Base-by-base conservation (phyloP, 2,888 invertebrate species). In the Agrilus cyanescens region DNA sequence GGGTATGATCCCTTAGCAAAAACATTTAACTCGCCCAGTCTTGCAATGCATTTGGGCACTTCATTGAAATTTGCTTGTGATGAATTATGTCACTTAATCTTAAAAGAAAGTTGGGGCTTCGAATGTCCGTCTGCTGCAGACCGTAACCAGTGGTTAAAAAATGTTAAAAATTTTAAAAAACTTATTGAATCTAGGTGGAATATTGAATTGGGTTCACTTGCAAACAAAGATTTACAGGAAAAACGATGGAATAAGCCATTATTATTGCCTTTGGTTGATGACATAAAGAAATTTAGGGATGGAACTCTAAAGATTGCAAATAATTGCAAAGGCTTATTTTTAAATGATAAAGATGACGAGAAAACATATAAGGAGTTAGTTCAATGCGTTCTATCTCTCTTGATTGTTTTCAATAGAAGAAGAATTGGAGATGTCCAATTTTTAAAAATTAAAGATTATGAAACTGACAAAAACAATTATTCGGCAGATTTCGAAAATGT, bases 221-320 rank as follows among this genome's bases (percentile, higher is more conserved):
- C 53, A 30, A 51, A 55, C 36, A 55, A 53, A 39, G 51, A 52
- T 25, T 25, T 53, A 18, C 47, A 50, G 30, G 52, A 54, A 46
- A 53, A 54, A 36, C 34, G 41, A 20, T 54, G 53, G 53, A 48
- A 50, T 35, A 54, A 51, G 41, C 53, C 55, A 30, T 37, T 52
- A 12, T 44, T 53, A 4, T 12, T 53, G 33, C 52, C 53, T 18
- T 36, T 55, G 32, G 50, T 51, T 5, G 48, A 37, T 20, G 55
- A 55, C 30, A 46, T 55, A 4, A 48, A 54, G 40, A 46, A 32
- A 34, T 54, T 57, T 41, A 38, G 51, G 15, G 51, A 53, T 3
- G 46, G 48, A 38, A 31, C 32, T 12, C 12, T 51, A 13, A 44
- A 41, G 25, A 41, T 44, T n/a, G 46, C 43, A 3, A 32, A 45